Conservation (phyloP, 2,113 vertebrate genomes). For the Peucedramus taeniatus region DNA sequence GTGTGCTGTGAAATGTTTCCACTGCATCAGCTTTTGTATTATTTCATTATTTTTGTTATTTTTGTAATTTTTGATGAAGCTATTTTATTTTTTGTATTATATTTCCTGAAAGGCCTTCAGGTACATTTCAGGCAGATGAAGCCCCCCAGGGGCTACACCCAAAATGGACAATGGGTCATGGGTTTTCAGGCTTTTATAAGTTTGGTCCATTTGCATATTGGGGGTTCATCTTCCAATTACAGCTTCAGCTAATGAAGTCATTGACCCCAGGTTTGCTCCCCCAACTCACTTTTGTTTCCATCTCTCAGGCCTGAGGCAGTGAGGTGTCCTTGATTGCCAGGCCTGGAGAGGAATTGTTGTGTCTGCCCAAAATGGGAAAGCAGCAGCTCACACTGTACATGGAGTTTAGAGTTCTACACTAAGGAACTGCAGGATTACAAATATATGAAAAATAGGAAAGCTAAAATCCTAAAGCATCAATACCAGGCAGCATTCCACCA, state of each 20-base stretch:
- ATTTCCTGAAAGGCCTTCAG: neutral
- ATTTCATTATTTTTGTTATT: neutral
- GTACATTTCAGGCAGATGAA: fast-evolving
- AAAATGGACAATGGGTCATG: fast-evolving
- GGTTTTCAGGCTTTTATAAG: neutral
- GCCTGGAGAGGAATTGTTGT: neutral
- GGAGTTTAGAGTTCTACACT: fast-evolving
- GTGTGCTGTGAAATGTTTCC: fast-evolving
- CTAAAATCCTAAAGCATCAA: neutral
- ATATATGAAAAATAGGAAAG: neutral
- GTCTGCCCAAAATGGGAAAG: neutral
- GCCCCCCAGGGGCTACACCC: neutral
- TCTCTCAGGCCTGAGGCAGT: neutral
- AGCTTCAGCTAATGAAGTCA: neutral
- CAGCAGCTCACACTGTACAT: neutral
- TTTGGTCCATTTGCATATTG: neutral
- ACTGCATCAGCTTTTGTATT: neutral
- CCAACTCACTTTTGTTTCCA: neutral
- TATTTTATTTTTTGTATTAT: neutral
- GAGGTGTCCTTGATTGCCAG: neutral
- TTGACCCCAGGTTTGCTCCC: neutral
- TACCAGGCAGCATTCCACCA: neutral
- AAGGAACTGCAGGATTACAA: neutral
- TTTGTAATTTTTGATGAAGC: neutral
- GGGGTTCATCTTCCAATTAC: neutral